phyloP scores from a whole-genome alignment of 1,140 invertebrate species.

The Apocrypta bakeri region DNA sequence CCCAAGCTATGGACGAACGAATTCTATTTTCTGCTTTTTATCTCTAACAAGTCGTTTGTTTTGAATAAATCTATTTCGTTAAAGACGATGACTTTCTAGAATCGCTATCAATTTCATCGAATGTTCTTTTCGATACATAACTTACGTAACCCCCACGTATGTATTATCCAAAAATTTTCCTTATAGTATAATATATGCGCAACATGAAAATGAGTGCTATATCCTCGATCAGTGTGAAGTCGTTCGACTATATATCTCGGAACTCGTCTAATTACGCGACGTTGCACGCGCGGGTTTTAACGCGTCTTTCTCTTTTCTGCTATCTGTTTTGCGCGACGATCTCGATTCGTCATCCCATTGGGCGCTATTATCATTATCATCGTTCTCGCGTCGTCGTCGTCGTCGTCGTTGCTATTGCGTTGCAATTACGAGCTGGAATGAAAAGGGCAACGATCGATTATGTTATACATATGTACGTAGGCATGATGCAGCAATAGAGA shows the following conservation, averaged over 20 bases:
- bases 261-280: neutral
- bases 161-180: no score
- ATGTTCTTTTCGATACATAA: neutral
- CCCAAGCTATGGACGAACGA: neutral
- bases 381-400: neutral
- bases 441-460: constrained; percentile 8
- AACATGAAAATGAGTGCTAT: no score
- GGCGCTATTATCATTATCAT: neutral
- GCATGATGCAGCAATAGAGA: neutral
- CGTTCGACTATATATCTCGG: no score
- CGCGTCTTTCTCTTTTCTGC: neutral
- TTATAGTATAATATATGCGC: no score
- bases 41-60: neutral
- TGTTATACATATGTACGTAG: neutral
- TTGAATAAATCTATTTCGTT: neutral
- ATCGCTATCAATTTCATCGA: neutral
- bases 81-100: neutral
- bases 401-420: neutral
- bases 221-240: constrained; percentile 29
- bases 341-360: neutral
- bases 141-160: no score
- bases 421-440: neutral
- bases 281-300: neutral
- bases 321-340: neutral
- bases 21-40: neutral